These are phyloP conservation scores for Meles meles DNA, from an alignment of 2,113 vertebrate genomes.

Conservation along the genomic window DNA sequence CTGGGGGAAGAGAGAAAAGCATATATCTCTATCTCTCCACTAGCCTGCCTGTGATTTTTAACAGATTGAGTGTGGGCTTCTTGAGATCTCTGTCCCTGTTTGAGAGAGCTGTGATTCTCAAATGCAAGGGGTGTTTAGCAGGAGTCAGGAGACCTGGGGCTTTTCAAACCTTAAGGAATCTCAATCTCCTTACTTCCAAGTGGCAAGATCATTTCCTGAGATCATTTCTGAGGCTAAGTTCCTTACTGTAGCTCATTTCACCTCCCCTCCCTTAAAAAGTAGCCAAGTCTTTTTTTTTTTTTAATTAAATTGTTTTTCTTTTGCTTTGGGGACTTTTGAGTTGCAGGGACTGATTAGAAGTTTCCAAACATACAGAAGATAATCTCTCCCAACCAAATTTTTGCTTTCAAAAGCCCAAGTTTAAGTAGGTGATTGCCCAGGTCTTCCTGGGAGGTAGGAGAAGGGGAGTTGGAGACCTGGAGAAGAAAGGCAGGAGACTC, in stretches of 20 bases:
- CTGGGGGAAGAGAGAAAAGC: too few relatives aligned
- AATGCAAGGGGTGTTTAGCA: rapidly evolving
- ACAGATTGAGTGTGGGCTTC: not conserved
- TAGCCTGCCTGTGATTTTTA: not conserved
- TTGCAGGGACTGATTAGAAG: not conserved
- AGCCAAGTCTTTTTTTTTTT: not conserved
- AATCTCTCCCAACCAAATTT: not conserved
- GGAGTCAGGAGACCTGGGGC: not conserved
- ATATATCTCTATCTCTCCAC: not conserved
- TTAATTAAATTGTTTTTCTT: not conserved
- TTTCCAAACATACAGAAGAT: not conserved
- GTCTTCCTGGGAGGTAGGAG: not conserved
- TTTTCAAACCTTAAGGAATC: not conserved
- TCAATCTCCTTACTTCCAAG: not conserved
- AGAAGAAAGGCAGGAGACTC: not conserved
- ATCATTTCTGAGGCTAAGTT: not conserved
- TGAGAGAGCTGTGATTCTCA: not conserved
- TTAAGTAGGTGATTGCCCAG: not conserved
- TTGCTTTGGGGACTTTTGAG: not conserved
- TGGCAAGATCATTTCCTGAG: not conserved
- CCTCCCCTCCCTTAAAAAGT: not conserved
- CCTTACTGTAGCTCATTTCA: not conserved
- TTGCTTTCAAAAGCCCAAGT: not conserved
- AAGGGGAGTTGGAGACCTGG: not conserved
- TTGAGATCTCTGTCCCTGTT: not conserved